A percentile compares a stretch with the other conserved stretches of the same genome.
Evolutionary conservation across 2,113 vertebrate species (phyloP).

Genomic region (Macroglossus sobrinus): DNA sequence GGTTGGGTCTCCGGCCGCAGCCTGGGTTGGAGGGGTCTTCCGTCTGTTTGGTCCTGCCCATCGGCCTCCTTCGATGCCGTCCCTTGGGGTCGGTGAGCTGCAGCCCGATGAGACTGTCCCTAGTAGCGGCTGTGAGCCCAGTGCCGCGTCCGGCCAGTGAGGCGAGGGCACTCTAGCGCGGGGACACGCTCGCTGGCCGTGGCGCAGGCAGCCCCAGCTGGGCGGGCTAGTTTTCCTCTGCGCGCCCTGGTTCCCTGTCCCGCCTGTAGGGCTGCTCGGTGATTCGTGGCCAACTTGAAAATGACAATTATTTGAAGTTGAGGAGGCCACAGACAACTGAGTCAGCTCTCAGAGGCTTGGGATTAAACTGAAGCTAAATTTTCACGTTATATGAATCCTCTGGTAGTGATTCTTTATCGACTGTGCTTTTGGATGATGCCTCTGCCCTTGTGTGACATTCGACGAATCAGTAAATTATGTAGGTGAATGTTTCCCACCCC

Average conservation of each 20-base stretch:
- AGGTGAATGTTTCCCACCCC: not conserved
- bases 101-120: not conserved
- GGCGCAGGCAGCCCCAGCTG: too few species aligned
- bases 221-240: not conserved
- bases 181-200: not conserved
- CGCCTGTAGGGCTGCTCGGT: too few species aligned
- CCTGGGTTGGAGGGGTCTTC: not conserved
- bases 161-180: too few species aligned
- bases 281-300: not conserved
- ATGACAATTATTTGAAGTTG: not conserved
- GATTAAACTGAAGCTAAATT: not conserved
- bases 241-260: not conserved
- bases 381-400: not conserved
- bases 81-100: not conserved
- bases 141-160: too few species aligned
- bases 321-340: not conserved
- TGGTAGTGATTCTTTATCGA: not conserved
- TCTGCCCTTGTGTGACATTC: not conserved
- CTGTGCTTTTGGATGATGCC: not conserved
- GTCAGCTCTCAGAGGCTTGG: not conserved
- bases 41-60: not conserved
- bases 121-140: not conserved
- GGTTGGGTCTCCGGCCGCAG: not conserved
- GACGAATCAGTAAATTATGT: not conserved
- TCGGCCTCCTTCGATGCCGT: not conserved